These are phyloP conservation scores for Octonoba sinensis DNA, from an alignment of 2,888 invertebrate species.

Conservation along the genomic window DNA sequence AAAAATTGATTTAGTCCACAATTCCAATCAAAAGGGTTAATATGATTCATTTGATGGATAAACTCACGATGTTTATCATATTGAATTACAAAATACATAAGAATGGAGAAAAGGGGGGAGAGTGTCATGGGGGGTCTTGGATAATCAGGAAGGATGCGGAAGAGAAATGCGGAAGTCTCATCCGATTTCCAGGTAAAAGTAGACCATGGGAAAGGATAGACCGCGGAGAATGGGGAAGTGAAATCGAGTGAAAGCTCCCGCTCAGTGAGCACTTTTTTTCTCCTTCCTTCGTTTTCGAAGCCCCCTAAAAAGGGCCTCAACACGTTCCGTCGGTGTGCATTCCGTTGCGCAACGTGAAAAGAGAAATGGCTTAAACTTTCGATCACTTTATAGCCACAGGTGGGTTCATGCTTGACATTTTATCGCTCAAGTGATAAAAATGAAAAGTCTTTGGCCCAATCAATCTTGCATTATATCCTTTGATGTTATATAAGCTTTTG, in stretches of 20 bases:
- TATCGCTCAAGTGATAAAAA: neutral
- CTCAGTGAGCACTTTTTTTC: constrained; percentile 5
- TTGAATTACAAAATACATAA: no score
- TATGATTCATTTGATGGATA: no score
- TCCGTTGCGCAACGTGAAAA: constrained; percentile 23
- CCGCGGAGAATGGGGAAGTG: constrained; percentile 52
- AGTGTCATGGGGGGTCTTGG: no score
- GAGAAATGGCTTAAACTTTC: neutral
- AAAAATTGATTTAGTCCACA: no score
- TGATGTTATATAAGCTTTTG: no score
- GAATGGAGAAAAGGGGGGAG: no score
- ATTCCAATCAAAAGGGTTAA: no score
- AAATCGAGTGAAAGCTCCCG: constrained; percentile 58
- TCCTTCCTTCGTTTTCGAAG: constrained; percentile 16
- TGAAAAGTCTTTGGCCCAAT: no score
- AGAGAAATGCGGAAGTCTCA: constrained; percentile 23
- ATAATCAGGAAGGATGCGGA: constrained; percentile 32
- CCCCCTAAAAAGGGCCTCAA: constrained; percentile 43
- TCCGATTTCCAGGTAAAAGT: constrained; percentile 31
- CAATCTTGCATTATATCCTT: no score
- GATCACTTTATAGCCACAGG: neutral
- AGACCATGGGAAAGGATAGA: constrained; percentile 61
- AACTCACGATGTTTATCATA: no score
- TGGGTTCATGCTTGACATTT: constrained; percentile 19
- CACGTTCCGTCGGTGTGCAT: constrained; percentile 31